Evolutionary conservation across 2,888 invertebrate genomes (phyloP).

Genomic region (Chironomus riparius): DNA sequence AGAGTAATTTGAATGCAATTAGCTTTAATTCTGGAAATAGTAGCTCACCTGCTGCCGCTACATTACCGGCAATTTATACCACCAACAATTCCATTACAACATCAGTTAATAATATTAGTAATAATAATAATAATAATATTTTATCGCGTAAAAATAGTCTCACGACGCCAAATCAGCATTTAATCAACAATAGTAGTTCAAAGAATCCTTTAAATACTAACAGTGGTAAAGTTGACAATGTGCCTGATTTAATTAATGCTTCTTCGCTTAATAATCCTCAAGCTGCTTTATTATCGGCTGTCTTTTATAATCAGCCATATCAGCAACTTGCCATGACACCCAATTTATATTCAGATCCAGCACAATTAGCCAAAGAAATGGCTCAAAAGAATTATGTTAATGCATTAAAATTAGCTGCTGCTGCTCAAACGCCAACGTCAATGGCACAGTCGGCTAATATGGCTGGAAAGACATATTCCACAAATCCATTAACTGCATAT

Average conservation of each 20-base stretch:
- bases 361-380: conserved; percentile 66
- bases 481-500: conserved; percentile 49
- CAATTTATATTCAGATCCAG: conserved; percentile 46
- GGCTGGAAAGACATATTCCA: conserved; percentile 32
- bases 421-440: conserved; percentile 31
- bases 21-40: conserved; percentile 27
- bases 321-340: conserved; percentile 15
- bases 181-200: conserved; percentile 21
- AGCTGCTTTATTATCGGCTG: conserved; percentile 12
- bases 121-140: conserved; percentile 25
- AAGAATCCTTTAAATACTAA: conserved; percentile 11
- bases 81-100: conserved; percentile 20
- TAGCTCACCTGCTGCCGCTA: conserved; percentile 26
- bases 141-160: conserved; percentile 27
- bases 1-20: conserved; percentile 26
- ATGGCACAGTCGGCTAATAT: too few relatives aligned
- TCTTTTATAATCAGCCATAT: conserved; percentile 20
- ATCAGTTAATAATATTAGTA: neutral
- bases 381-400: conserved; percentile 76
- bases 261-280: conserved; percentile 24
- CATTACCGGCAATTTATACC: conserved; percentile 19
- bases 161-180: conserved; percentile 25
- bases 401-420: conserved; percentile 55
- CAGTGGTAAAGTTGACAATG: conserved; percentile 17
- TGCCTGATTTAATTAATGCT: conserved; percentile 21